phyloP scores from a whole-genome alignment of 1,140 invertebrate species.

The Conus ventricosus region DNA sequence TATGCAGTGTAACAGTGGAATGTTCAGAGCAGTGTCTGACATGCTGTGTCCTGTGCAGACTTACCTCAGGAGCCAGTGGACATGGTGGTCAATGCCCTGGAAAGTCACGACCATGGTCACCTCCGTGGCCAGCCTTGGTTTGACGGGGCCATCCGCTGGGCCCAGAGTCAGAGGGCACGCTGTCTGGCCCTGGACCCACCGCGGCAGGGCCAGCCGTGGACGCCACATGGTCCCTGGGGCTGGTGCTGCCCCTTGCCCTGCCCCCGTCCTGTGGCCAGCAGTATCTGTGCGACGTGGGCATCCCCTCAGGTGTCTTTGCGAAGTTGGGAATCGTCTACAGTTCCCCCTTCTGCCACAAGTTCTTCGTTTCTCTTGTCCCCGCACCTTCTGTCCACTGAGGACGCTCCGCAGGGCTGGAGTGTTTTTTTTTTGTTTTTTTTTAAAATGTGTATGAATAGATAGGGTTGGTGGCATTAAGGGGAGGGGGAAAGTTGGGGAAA shows the following conservation, averaged over 20 bases:
- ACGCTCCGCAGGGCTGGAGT: background rate
- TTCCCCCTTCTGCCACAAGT: constrained; percentile 91
- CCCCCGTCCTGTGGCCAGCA: constrained; percentile 86
- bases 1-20: no score
- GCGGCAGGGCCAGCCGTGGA: constrained; percentile 78
- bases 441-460: no score
- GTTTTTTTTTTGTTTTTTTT: no score
- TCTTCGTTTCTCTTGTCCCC: constrained; percentile 85
- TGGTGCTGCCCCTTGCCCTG: constrained; percentile 83
- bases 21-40: no score
- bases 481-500: no score
- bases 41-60: constrained; percentile 65
- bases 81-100: constrained; percentile 82
- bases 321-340: constrained; percentile 87
- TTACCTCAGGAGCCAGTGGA: constrained; percentile 80
- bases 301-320: constrained; percentile 85
- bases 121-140: constrained; percentile 71
- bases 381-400: constrained; percentile 69
- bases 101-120: constrained; percentile 73
- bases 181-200: constrained; percentile 89
- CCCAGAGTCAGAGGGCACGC: constrained; percentile 83
- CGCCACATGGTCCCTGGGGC: constrained; percentile 85
- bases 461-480: no score
- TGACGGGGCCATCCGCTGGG: constrained; percentile 79
- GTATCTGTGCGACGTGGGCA: constrained; percentile 90